Evolutionary conservation across 2,113 vertebrate species (phyloP).

Genomic region (Leptobrachium leishanense): DNA sequence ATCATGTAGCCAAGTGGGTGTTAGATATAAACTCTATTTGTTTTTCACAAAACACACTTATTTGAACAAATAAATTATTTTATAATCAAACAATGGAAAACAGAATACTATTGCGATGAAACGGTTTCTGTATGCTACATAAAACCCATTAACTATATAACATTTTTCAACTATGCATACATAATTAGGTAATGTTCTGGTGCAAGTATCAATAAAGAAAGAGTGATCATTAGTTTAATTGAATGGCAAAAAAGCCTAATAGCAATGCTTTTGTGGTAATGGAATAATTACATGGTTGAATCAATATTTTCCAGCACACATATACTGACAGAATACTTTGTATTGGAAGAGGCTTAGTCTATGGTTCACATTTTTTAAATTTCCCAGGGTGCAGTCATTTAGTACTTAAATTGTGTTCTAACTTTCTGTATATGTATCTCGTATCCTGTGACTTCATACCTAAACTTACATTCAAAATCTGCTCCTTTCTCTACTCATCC

Average conservation of each 20-base stretch:
- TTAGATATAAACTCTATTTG: too few relatives aligned
- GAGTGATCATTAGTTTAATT: conserved; percentile 36
- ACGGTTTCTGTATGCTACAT: conserved; percentile 1
- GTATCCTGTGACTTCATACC: too few relatives aligned
- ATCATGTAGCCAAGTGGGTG: too few relatives aligned
- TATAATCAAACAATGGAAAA: background rate
- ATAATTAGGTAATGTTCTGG: conserved; percentile 35
- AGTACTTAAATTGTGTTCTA: too few relatives aligned
- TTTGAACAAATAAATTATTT: background rate
- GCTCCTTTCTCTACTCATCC: too few relatives aligned
- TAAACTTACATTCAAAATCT: too few relatives aligned
- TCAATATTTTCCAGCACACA: conserved; percentile 39
- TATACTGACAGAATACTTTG: conserved; percentile 20
- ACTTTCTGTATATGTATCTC: too few relatives aligned
- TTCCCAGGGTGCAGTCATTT: background rate
- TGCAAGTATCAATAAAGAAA: conserved; percentile 24
- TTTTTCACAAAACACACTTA: too few relatives aligned
- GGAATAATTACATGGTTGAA: conserved; percentile 44
- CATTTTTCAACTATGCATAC: conserved; percentile 14
- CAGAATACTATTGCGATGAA: background rate
- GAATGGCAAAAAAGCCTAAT: conserved; percentile 42
- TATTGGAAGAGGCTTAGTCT: conserved; percentile 20
- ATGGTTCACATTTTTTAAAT: conserved; percentile 11
- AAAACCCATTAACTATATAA: conserved; percentile 15
- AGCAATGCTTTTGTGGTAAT: conserved; percentile 44